phyloP scores from a whole-genome alignment of 1,140 invertebrate species.

The Drosophila suzukii region DNA sequence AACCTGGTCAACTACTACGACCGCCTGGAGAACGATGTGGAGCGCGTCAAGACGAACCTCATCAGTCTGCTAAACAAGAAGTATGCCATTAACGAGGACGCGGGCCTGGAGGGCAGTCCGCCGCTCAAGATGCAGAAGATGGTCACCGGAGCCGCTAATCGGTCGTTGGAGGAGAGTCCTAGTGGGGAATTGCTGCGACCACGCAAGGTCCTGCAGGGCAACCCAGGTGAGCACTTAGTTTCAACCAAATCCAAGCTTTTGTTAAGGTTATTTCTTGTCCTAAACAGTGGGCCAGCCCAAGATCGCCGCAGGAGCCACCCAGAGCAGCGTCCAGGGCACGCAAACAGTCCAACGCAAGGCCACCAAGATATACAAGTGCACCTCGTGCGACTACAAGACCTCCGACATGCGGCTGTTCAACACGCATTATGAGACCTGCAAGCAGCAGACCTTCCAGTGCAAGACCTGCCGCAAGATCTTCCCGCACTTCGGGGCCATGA shows the following conservation, averaged over 20 bases:
- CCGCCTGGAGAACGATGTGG: constrained; percentile 81
- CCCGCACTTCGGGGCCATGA: constrained; percentile 79
- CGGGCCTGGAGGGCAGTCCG: constrained; percentile 51
- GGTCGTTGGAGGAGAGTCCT: constrained; percentile 53
- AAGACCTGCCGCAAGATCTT: constrained; percentile 83
- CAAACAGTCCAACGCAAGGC: constrained; percentile 77
- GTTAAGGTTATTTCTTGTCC: not conserved
- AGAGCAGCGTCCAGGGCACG: constrained; percentile 50
- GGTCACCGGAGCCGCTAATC: constrained; percentile 53
- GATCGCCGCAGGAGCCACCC: constrained; percentile 46
- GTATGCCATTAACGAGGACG: constrained; percentile 81
- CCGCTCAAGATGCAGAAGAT: constrained; percentile 80
- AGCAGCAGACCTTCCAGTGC: constrained; percentile 83
- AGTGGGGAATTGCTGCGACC: constrained; percentile 52
- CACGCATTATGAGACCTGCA: constrained; percentile 82
- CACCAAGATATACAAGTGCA: constrained; percentile 84
- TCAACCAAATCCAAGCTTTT: not conserved
- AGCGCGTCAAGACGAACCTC: constrained; percentile 78
- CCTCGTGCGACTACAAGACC: constrained; percentile 84
- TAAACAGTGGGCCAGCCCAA: constrained; percentile 48
- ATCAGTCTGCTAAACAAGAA: constrained; percentile 82
- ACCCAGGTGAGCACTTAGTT: constrained; percentile 46
- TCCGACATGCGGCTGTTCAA: constrained; percentile 83
- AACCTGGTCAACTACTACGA: constrained; percentile 83
- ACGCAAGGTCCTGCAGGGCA: constrained; percentile 63